These are phyloP conservation scores for Drosophila recens DNA, from an alignment of 2,888 invertebrate species.

Conservation along the genomic window DNA sequence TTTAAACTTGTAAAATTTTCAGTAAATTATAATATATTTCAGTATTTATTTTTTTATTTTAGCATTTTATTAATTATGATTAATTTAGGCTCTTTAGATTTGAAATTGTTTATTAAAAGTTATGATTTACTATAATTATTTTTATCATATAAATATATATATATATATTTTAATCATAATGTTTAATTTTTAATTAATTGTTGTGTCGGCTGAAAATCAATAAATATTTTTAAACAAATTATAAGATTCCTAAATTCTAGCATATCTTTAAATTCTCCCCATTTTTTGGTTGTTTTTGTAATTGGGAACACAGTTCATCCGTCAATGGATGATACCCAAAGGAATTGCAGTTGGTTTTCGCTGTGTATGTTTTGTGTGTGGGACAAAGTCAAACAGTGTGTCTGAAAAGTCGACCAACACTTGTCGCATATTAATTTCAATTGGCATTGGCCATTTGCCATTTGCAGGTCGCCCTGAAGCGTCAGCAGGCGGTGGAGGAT, in stretches of 20 bases:
- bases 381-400: constrained; percentile 66
- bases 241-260: not conserved
- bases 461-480: constrained; percentile 94
- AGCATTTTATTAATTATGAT: not conserved
- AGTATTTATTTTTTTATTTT: too few species aligned
- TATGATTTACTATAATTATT: too few species aligned
- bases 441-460: constrained; percentile 52
- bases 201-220: too few species aligned
- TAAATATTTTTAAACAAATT: not conserved
- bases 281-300: constrained; percentile 2
- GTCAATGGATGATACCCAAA: constrained; percentile 43
- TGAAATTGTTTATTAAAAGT: not conserved
- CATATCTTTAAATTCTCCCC: not conserved
- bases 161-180: too few species aligned
- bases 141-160: too few species aligned
- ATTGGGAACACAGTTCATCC: constrained; percentile 20
- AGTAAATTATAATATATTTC: too few species aligned
- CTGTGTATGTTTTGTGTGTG: constrained; percentile 24
- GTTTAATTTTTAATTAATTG: too few species aligned
- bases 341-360: constrained; percentile 55
- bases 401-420: constrained; percentile 55
- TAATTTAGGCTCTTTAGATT: not conserved
- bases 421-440: constrained; percentile 82
- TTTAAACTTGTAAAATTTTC: too few species aligned
- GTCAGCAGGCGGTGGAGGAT: constrained; percentile 98